Evolutionary conservation across 2,888 invertebrate genomes (phyloP).

Genomic region (Tenthredo notha): DNA sequence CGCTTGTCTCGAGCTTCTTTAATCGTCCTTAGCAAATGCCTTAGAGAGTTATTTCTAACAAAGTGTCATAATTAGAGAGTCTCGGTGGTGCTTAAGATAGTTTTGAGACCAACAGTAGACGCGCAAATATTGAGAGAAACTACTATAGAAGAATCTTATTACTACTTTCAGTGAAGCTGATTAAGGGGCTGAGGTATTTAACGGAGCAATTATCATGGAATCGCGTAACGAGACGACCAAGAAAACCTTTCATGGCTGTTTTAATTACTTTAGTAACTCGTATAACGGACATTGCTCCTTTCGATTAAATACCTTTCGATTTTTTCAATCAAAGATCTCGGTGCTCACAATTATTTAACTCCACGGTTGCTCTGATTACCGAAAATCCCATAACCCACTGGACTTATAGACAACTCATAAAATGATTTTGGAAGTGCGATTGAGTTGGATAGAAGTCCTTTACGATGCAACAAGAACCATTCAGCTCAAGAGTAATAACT

Average conservation of each 20-base stretch:
- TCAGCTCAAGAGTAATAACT: background rate
- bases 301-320: slow-evolving; percentile 18
- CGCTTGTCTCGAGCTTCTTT: background rate
- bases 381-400: background rate
- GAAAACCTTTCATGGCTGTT: slow-evolving; percentile 57
- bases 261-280: slow-evolving; percentile 62
- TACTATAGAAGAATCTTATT: slow-evolving; percentile 13
- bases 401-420: background rate
- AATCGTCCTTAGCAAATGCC: slow-evolving; percentile 3
- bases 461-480: background rate
- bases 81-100: background rate
- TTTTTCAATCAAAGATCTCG: slow-evolving; percentile 5
- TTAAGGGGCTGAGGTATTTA: slow-evolving; percentile 28
- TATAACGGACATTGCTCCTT: background rate
- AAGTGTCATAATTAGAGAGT: slow-evolving; percentile 35
- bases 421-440: slow-evolving; percentile 13
- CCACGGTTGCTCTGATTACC: background rate
- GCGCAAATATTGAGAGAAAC: background rate
- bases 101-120: background rate
- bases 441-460: background rate
- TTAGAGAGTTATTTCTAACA: background rate
- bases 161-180: slow-evolving; percentile 19
- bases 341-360: background rate
- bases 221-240: slow-evolving; percentile 58
- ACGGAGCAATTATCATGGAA: slow-evolving; percentile 66